Base-by-base conservation (phyloP, 2,888 invertebrate genomes). In the Sinopyrophorus schimmeli region DNA sequence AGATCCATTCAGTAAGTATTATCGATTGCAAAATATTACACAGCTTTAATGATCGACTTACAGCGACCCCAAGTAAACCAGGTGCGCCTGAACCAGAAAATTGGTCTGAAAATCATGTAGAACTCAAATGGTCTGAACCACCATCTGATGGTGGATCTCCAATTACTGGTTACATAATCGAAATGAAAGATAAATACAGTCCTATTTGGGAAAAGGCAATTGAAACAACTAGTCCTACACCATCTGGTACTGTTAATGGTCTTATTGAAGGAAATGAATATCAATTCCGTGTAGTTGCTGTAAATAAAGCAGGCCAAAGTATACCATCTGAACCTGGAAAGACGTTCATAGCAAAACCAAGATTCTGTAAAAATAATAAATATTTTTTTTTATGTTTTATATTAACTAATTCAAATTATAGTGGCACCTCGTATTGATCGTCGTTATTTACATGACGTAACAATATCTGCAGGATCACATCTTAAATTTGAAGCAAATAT, bases 371-470 rank as follows among this genome's bases (percentile, higher is more conserved):
- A n/a, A n/a, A n/a, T n/a, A n/a, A n/a, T n/a, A n/a, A n/a, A n/a
- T n/a, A n/a, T n/a, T n/a, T n/a, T n/a, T 18, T 31, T 5, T 21
- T 38, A 27, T 10, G 3, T 21, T 37, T 14, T 31, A 27, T 32
- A 40, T 12, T 31, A 43, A 38, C 32, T 16, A 5, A 15, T 9
- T 24, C 47, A 55, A 47, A 38, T 73, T 77, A 53, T 69, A 85
- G 84, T 96, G 71, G 93, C 96, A 56, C 98, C 98, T 10, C 92
- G 91, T 77, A 98, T 99, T 72, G 95, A 97, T 76, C 83, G 96
- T 52, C 84, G 93, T 58, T 90, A 94, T 68, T 80, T 97, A 15
- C 84, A 92, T 23, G 92, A 95, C 65, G 80, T 96, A 26, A 91
- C 91, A 1, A 76, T 98, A 42, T 95, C 96, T 21, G 89, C 92